phyloP scores from a whole-genome alignment of 2,888 invertebrate species.

The Drosophila putrida region DNA sequence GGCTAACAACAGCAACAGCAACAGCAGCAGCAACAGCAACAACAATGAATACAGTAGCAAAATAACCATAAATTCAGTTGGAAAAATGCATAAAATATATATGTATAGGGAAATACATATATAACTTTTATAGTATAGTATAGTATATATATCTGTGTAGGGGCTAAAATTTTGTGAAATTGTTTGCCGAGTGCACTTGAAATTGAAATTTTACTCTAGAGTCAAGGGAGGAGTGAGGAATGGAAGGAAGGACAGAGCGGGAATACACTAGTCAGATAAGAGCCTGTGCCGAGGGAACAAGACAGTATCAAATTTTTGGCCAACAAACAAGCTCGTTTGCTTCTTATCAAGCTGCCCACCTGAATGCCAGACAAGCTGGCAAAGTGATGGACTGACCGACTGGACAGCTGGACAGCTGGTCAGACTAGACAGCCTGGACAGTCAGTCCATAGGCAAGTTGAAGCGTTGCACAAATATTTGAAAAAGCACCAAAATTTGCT shows the following conservation, averaged over 20 bases:
- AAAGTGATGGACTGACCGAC: conserved; percentile 29
- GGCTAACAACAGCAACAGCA: conserved; percentile 10
- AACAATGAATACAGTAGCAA: conserved; percentile 35
- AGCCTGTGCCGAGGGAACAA: conserved; percentile 43
- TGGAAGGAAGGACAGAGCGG: neutral
- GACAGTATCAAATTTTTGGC: conserved; percentile 58
- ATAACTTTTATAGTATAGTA: conserved; percentile 8
- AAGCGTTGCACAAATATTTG: conserved; percentile 80
- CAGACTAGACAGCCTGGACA: conserved; percentile 13
- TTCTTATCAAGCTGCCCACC: conserved; percentile 67
- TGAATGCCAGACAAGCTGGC: conserved; percentile 42
- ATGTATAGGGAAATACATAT: conserved; percentile 31
- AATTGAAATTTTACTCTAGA: conserved; percentile 72
- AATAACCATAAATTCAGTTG: conserved; percentile 71
- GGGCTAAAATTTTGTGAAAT: conserved; percentile 66
- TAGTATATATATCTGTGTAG: conserved; percentile 33
- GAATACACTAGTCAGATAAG: conserved; percentile 41
- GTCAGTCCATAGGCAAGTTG: conserved; percentile 45
- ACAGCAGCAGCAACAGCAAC: conserved; percentile 21
- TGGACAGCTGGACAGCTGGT: conserved; percentile 26
- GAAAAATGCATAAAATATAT: conserved; percentile 55
- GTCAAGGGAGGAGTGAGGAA: neutral
- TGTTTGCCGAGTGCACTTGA: conserved; percentile 74
- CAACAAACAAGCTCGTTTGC: conserved; percentile 73
- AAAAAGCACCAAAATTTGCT: conserved; percentile 72